Percentiles rank a stretch among this genome's conserved stretches.
These are phyloP conservation scores for Habrosyne pyritoides DNA, from an alignment of 2,888 invertebrate genomes.

Conservation along the genomic window DNA sequence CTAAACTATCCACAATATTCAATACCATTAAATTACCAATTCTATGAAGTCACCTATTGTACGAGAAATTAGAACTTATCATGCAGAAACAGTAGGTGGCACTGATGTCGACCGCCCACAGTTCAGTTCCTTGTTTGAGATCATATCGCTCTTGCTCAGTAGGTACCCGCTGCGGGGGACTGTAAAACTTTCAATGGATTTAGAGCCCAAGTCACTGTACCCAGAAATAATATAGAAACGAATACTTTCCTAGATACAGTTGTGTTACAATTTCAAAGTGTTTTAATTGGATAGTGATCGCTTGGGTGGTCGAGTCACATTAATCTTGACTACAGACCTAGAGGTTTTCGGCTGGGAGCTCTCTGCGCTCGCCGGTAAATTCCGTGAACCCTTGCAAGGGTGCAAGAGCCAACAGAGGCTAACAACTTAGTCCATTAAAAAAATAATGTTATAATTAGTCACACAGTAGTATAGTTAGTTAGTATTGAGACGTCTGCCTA, in stretches of 20 bases:
- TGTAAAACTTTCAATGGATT: slow-evolving; percentile 13
- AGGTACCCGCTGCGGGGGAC: slow-evolving; percentile 24
- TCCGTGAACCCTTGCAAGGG: no score
- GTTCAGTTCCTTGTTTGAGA: not conserved
- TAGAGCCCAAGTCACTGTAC: not conserved
- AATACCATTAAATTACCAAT: no score
- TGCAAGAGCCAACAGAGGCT: no score
- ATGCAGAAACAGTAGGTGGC: slow-evolving; percentile 2
- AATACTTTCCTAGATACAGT: not conserved
- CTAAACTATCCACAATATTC: no score
- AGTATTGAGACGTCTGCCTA: no score
- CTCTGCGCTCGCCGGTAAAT: no score
- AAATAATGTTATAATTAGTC: no score
- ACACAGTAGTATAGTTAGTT: no score
- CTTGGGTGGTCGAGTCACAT: no score
- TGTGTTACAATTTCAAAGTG: not conserved
- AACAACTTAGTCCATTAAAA: no score
- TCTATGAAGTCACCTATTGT: not conserved
- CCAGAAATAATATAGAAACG: not conserved
- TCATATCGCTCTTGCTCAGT: slow-evolving; percentile 12
- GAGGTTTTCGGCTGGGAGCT: no score
- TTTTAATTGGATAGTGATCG: not conserved
- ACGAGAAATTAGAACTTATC: not conserved
- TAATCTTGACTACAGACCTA: no score
- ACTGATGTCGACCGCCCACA: slow-evolving; percentile 1